phyloP scores from a whole-genome alignment of 2,797 vertebrate species.

The Protosalanx chinensis region DNA sequence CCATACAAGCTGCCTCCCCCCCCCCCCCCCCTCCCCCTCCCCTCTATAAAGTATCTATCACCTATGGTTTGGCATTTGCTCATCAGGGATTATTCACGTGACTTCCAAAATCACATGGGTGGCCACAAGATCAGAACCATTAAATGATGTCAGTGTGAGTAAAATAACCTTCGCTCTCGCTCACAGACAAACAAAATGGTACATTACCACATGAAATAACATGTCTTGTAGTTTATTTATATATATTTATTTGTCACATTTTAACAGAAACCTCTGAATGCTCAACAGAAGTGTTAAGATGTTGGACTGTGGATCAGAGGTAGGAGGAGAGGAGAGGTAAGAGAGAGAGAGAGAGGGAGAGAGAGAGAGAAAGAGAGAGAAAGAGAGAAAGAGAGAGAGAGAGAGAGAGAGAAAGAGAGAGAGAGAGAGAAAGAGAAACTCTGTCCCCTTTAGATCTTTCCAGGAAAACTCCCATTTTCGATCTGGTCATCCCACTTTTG shows the following conservation, averaged over 20 bases:
- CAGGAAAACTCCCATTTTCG: conserved; percentile 42
- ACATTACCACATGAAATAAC: background rate
- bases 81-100: too few relatives aligned
- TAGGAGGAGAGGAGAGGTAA: background rate
- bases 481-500: conserved; percentile 54
- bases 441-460: conserved; percentile 42
- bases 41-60: background rate
- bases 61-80: background rate
- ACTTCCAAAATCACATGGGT: too few relatives aligned
- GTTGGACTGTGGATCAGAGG: background rate
- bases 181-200: background rate
- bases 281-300: conserved; percentile 15
- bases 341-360: background rate
- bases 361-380: background rate
- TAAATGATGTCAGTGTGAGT: too few relatives aligned
- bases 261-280: conserved; percentile 27
- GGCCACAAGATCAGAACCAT: too few relatives aligned
- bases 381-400: background rate
- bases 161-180: background rate
- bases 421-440: background rate
- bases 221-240: background rate
- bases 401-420: background rate
- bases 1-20: background rate
- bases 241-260: conserved; percentile 27
- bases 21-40: background rate